Evolutionary conservation across 2,797 vertebrate genomes (phyloP).

Genomic region (Phataginus tricuspis): DNA sequence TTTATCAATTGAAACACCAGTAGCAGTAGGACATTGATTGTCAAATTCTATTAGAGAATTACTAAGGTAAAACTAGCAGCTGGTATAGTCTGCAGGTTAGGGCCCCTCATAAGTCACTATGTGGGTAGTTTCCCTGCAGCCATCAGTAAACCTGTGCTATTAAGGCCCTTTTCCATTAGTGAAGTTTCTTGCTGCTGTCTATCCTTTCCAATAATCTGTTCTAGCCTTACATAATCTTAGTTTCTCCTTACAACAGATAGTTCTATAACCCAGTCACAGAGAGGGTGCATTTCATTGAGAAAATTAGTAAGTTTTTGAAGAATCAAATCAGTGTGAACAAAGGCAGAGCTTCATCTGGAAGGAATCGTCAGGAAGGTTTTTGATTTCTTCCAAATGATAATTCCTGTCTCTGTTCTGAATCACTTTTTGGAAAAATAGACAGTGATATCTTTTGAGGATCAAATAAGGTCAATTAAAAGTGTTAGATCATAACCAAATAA

Average conservation of each 20-base stretch:
- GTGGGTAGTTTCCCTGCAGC: background rate
- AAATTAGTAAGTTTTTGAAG: conserved; percentile 23
- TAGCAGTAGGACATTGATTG: background rate
- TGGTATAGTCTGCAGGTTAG: background rate
- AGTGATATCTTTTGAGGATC: background rate
- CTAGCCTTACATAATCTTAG: background rate
- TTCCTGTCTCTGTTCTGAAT: background rate
- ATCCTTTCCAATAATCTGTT: background rate
- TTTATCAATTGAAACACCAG: background rate
- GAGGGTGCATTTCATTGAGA: background rate
- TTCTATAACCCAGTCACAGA: background rate
- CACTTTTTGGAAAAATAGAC: background rate
- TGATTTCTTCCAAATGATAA: conserved; percentile 56
- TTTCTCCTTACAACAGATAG: background rate
- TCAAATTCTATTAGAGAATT: background rate
- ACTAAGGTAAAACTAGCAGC: background rate
- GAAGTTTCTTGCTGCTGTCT: background rate
- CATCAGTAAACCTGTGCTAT: background rate
- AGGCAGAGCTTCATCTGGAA: background rate
- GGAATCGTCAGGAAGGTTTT: background rate
- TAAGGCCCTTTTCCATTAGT: background rate
- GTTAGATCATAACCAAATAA: background rate
- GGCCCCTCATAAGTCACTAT: background rate
- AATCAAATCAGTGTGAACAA: conserved; percentile 7
- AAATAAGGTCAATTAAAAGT: conserved; percentile 45